Percentiles rank a stretch among this genome's conserved stretches.
phyloP scores from a whole-genome alignment of 2,113 vertebrate genomes.

The Serilophus lunatus region DNA sequence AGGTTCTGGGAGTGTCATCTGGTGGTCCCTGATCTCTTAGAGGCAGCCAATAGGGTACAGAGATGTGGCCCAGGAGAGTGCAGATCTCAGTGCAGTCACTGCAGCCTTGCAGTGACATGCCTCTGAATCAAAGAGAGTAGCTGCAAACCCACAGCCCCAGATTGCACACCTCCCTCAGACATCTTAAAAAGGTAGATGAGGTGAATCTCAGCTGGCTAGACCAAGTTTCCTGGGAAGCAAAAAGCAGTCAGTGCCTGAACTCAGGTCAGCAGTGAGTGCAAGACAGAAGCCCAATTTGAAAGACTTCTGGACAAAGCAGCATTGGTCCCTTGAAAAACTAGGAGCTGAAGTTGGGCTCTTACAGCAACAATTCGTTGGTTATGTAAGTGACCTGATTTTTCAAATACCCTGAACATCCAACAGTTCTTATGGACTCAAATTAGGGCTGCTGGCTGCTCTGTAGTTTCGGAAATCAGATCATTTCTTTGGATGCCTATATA shows the following conservation, averaged over 20 bases:
- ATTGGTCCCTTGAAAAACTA: neutral
- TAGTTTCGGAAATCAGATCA: conserved; percentile 28
- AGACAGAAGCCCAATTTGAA: neutral
- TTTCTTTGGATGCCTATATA: conserved; percentile 29
- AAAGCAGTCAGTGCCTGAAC: neutral
- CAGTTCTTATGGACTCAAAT: conserved; percentile 42
- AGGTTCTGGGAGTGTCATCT: fast-evolving
- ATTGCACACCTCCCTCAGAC: fast-evolving
- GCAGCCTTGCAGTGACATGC: neutral
- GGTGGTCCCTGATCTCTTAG: neutral
- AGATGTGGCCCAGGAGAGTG: fast-evolving
- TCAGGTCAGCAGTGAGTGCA: fast-evolving
- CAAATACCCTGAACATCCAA: neutral
- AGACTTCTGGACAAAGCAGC: neutral
- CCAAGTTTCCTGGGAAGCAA: neutral
- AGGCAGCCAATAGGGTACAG: neutral
- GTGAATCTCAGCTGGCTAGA: fast-evolving
- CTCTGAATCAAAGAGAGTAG: neutral
- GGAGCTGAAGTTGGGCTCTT: neutral
- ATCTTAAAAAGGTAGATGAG: fast-evolving
- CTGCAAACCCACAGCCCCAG: neutral
- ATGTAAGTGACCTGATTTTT: conserved; percentile 55
- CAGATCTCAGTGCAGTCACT: fast-evolving
- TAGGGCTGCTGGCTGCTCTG: conserved; percentile 15
- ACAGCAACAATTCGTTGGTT: conserved; percentile 21